Base-by-base conservation (phyloP, 2,113 vertebrate species). In the Poeciliopsis retropinna region DNA sequence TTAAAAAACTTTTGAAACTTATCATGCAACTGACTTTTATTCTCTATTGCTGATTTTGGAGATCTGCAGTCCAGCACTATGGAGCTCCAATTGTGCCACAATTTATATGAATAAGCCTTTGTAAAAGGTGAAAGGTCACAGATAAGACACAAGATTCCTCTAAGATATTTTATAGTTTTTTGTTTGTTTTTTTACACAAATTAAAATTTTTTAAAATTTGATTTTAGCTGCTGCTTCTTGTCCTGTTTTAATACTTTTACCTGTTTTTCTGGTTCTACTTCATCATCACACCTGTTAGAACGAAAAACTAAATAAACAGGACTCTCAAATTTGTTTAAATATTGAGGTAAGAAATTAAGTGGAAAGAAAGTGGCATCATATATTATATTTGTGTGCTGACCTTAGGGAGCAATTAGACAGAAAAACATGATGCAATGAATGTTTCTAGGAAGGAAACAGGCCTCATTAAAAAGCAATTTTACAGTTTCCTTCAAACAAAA, bases 311-410 rank as follows among this genome's bases (percentile, higher is more conserved):
- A 13, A 64, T 60, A 69, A 63, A 10, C 79, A 80, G 62, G 39
- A 77, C 60, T 44, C 14, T 79, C 39, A 7, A 28, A 25, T 22
- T 0, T 13, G 32, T 4, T 22, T 7, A 67, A 84, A 82, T 64
- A 70, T 37, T 29, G 57, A 5, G 10, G 69, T 69, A 62, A 63
- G 41, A 28, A 61, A 37, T 17, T 64, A 22, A 81, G 67, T n/a
- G 64, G 22, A 65, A 32, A 75, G 79, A 78, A 85, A 14, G 85
- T 84, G 39, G 79, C 64, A 27, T 76, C 8, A 71, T 37, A 11
- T 37, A 12, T 72, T 74, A 13, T 60, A 25, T 64, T n/a, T 61
- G 8, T 65, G 4, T 13, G 14, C 47, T 19, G 1, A 14, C 19
- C 30, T 15, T 4, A 13, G 22, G 31, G 31, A 7, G 2, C 22